Base-by-base conservation (phyloP, 2,113 vertebrate genomes). In the Origma solitaria region DNA sequence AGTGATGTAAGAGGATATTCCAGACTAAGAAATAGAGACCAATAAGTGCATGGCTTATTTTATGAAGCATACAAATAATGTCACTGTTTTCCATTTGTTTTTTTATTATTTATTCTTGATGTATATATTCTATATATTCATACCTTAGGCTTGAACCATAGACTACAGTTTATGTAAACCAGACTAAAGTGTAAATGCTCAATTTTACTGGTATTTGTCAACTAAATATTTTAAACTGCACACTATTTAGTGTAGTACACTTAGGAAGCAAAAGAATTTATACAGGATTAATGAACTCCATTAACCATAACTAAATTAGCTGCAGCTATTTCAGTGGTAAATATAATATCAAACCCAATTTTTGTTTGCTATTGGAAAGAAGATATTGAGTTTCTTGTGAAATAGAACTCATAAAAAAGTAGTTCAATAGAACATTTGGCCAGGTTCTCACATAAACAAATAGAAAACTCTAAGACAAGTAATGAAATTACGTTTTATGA, bases 281-380 rank as follows among this genome's bases (percentile, higher is more conserved):
- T 49, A 78, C 6, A 51, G 69, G 72, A 96, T 95, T 94, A 96
- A 89, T 93, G 85, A 92, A 90, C 5, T 76, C 54, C 86, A 83
- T 86, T 94, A 95, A 44, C 58, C 35, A n/a, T 58, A 94, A 79
- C 77, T 79, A 68, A 95, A 95, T 95, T 92, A 92, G 17, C 31
- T 90, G 45, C 78, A 50, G 40, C 49, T 86, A 68, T 86, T 95
- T 54, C 7, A 17, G 60, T 81, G 38, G 60, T 80, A 93, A 94
- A 58, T 85, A 72, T 62, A 49, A 85, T 78, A 92, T 51, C 38
- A 90, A 75, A 86, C 23, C 6, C 11, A 71, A 53, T 62, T 94
- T 94, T 76, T 76, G 33, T 88, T 95, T 90, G 33, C 38, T 93
- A 38, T 37, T 76, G 54, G 45, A 95, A 86, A 84, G 75, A 85